Percentiles rank a stretch among this genome's conserved stretches.
Evolutionary conservation across 2,113 vertebrate species (phyloP).

Genomic region (Hippocampus mohnikei): DNA sequence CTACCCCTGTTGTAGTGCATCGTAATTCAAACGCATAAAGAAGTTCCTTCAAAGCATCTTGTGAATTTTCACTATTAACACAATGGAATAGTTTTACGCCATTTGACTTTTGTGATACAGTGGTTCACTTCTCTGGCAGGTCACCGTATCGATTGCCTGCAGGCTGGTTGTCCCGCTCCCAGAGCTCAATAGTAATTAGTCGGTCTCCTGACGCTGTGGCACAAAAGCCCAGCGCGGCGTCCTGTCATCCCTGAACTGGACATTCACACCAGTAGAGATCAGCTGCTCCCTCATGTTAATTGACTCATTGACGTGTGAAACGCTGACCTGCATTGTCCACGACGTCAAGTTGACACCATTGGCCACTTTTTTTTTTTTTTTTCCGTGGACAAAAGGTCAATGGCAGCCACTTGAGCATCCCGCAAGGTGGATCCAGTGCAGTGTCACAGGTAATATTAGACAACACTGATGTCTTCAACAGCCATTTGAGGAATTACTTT

Average conservation of each 20-base stretch:
- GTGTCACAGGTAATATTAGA: background rate
- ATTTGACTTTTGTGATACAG: background rate
- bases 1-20: too few relatives aligned
- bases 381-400: conserved; percentile 45
- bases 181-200: conserved; percentile 45
- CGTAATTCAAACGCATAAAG: too few relatives aligned
- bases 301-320: conserved; percentile 40
- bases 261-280: conserved; percentile 16
- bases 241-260: conserved; percentile 7
- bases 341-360: conserved; percentile 12
- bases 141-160: background rate
- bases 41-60: too few relatives aligned
- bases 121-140: background rate
- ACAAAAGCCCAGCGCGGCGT: conserved; percentile 10
- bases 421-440: background rate
- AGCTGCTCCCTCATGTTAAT: conserved; percentile 32
- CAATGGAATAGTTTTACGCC: background rate
- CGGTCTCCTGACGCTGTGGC: conserved; percentile 32
- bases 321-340: conserved; percentile 12
- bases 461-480: background rate
- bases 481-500: background rate
- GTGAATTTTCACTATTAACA: too few relatives aligned
- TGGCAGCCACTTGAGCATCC: background rate
- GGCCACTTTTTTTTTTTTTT: conserved; percentile 27
- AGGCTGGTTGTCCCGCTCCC: background rate